These are phyloP conservation scores for Melanotaenia pygmaea DNA, from an alignment of 2,797 vertebrate genomes.

Conservation along the genomic window DNA sequence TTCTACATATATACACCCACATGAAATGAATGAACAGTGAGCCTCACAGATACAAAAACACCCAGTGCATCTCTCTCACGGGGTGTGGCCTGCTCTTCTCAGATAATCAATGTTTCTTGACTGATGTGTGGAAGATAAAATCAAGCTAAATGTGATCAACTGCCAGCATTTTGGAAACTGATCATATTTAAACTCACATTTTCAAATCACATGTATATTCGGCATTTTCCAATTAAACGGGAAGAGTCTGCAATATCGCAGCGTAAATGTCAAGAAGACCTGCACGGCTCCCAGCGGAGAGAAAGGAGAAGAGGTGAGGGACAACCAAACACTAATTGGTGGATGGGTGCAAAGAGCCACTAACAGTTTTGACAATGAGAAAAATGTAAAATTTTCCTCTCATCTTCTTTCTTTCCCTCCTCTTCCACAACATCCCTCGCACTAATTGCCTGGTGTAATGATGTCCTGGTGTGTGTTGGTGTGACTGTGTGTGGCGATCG, in stretches of 20 bases:
- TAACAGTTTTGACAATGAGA: conserved; percentile 64
- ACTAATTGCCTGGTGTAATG: conserved; percentile 65
- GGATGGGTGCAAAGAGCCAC: conserved; percentile 47
- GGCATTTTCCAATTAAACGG: conserved; percentile 44
- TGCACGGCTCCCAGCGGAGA: conserved; percentile 17
- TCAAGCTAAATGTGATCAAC: not conserved
- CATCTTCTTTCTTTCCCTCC: conserved; percentile 19
- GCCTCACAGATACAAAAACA: conserved; percentile 9
- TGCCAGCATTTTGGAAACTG: not conserved
- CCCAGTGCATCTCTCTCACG: not conserved
- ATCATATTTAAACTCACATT: conserved; percentile 22
- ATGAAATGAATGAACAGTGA: not conserved
- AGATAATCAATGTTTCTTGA: conserved; percentile 2
- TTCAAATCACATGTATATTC: conserved; percentile 16
- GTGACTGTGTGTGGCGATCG: conserved; percentile 41
- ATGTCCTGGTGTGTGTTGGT: conserved; percentile 29
- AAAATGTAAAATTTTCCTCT: conserved; percentile 53
- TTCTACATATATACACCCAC: conserved; percentile 16
- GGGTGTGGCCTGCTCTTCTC: not conserved
- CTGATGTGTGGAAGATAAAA: not conserved
- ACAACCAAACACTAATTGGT: conserved; percentile 68
- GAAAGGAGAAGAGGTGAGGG: conserved; percentile 12
- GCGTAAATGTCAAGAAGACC: conserved; percentile 51
- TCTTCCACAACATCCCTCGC: conserved; percentile 29
- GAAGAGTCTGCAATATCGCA: conserved; percentile 28